Percentiles rank a stretch among this genome's conserved stretches.
Conservation (phyloP, 2,113 vertebrate species). For the Lethenteron camtschaticum region DNA sequence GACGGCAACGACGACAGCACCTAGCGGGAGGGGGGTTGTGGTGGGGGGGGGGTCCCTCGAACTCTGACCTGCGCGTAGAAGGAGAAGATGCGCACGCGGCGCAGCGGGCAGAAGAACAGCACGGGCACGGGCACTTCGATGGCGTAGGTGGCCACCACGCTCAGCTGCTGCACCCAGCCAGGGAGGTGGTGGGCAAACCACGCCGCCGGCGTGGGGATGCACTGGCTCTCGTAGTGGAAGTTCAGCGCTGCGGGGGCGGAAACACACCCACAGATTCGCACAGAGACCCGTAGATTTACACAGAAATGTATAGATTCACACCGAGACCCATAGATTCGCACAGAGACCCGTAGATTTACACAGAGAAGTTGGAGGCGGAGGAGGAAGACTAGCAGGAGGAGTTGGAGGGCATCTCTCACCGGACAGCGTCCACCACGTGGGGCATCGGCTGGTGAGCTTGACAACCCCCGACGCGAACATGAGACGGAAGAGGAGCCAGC, state of each 20-base stretch:
- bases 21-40: too few relatives aligned
- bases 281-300: too few relatives aligned
- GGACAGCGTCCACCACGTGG: constrained; percentile 82
- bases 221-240: constrained; percentile 84
- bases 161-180: constrained; percentile 58
- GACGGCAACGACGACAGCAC: too few relatives aligned
- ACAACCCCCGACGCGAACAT: constrained; percentile 85
- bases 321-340: too few relatives aligned
- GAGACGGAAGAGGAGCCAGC: constrained; percentile 77
- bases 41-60: too few relatives aligned
- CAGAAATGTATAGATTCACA: too few relatives aligned
- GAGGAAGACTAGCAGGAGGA: too few relatives aligned
- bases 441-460: constrained; percentile 72
- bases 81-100: constrained; percentile 37
- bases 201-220: constrained; percentile 47
- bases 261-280: not conserved
- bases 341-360: too few relatives aligned
- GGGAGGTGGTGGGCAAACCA: constrained; percentile 77
- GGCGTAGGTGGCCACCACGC: constrained; percentile 40
- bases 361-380: too few relatives aligned
- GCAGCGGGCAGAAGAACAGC: constrained; percentile 55
- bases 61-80: constrained; percentile 48
- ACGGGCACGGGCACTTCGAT: constrained; percentile 45
- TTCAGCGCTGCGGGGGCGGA: constrained; percentile 40
- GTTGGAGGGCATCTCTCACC: constrained; percentile 21